A percentile compares a stretch with the other conserved stretches of the same genome.
Evolutionary conservation across 2,888 invertebrate genomes (phyloP).

Genomic region (Rhimphoctona megacephalus): DNA sequence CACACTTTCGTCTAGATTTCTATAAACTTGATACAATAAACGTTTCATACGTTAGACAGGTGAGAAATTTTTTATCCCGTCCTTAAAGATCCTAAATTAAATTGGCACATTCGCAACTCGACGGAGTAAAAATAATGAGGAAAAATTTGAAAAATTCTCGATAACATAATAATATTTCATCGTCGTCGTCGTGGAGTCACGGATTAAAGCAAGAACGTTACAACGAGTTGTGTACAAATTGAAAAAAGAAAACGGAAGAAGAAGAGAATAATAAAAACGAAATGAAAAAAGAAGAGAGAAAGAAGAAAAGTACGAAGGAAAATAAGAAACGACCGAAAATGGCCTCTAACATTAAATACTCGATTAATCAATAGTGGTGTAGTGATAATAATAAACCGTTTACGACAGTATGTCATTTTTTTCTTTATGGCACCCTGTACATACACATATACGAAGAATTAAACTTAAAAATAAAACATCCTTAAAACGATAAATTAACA

Average conservation of each 20-base stretch:
- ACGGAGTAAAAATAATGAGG: not conserved
- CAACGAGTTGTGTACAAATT: constrained; percentile 72
- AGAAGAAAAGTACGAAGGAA: constrained; percentile 41
- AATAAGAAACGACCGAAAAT: constrained; percentile 21
- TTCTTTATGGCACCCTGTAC: constrained; percentile 74
- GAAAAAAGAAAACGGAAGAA: constrained; percentile 54
- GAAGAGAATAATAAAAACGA: constrained; percentile 44
- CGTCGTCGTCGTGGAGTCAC: constrained; percentile 51
- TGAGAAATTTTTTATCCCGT: constrained; percentile 19
- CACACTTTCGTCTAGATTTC: constrained; percentile 17
- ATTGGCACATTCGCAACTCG: constrained; percentile 54
- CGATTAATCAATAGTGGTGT: constrained; percentile 50
- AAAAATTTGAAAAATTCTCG: not conserved
- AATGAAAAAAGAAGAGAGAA: constrained; percentile 39
- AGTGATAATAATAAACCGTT: constrained; percentile 52
- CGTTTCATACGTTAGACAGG: constrained; percentile 17
- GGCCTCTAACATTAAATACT: constrained; percentile 55
- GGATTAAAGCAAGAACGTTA: constrained; percentile 60
- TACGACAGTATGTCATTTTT: constrained; percentile 63
- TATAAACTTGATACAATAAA: constrained; percentile 37
- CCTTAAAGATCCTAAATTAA: constrained; percentile 32
- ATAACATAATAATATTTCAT: not conserved
- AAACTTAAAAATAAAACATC: constrained; percentile 56
- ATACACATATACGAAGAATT: constrained; percentile 62
- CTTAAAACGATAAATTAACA: constrained; percentile 58